phyloP scores from a whole-genome alignment of 2,797 vertebrate species.

The Strix occidentalis region DNA sequence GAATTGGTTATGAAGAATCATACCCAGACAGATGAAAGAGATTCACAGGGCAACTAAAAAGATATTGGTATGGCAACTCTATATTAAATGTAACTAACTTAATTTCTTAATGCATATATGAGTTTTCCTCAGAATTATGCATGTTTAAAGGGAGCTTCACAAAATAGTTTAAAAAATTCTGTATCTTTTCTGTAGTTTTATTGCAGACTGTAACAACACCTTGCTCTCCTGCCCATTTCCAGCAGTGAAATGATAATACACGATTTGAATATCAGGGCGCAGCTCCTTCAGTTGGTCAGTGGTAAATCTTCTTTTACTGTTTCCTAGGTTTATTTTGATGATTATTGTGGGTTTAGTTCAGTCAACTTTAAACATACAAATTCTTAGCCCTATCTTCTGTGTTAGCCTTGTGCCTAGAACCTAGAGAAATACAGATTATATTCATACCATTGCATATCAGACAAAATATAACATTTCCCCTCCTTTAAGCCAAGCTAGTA shows the following conservation, averaged over 20 bases:
- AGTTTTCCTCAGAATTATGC: neutral
- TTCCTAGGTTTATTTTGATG: neutral
- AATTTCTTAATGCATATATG: neutral
- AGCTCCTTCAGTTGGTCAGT: neutral
- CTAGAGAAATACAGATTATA: neutral
- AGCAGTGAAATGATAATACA: fast-evolving
- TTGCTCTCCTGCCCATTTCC: neutral
- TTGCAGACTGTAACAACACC: neutral
- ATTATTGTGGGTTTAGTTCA: neutral
- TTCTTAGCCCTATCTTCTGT: neutral
- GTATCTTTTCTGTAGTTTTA: neutral
- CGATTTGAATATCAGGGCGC: neutral
- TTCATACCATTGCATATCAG: neutral
- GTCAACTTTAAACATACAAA: neutral
- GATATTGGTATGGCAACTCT: fast-evolving
- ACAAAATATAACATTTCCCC: constrained; percentile 23
- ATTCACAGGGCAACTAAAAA: neutral
- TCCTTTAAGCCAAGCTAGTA: neutral
- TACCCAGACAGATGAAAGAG: neutral
- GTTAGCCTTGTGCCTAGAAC: neutral
- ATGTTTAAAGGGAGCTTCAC: neutral
- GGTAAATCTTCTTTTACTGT: neutral
- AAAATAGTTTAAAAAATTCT: neutral
- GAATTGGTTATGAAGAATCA: neutral
- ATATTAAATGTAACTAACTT: neutral